Evolutionary conservation across 2,888 invertebrate genomes (phyloP).

Genomic region (Caenorhabditis japonica): DNA sequence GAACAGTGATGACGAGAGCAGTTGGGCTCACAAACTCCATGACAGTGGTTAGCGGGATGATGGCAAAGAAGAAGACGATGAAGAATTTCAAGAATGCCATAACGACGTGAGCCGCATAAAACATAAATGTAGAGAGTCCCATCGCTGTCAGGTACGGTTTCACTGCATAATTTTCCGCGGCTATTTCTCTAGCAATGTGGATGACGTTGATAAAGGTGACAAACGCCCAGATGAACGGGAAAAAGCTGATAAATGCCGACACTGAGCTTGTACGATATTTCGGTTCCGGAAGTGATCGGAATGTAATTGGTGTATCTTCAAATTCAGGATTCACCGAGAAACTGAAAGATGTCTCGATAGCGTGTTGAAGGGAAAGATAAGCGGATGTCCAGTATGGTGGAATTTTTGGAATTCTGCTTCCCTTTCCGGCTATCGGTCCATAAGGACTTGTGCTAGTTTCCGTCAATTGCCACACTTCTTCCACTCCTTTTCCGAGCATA

Average conservation of each 20-base stretch:
- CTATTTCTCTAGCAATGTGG: slow-evolving; percentile 70
- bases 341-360: slow-evolving; percentile 56
- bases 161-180: slow-evolving; percentile 70
- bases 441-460: slow-evolving; percentile 26
- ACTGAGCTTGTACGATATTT: slow-evolving; percentile 41
- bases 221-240: slow-evolving; percentile 67
- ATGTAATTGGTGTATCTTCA: slow-evolving; percentile 15
- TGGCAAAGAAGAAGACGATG: slow-evolving; percentile 61
- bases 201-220: slow-evolving; percentile 65
- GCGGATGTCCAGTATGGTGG: slow-evolving; percentile 71
- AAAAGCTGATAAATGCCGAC: slow-evolving; percentile 45
- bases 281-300: slow-evolving; percentile 56
- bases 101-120: slow-evolving; percentile 70
- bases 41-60: slow-evolving; percentile 52
- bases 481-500: slow-evolving; percentile 15
- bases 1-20: slow-evolving; percentile 52
- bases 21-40: slow-evolving; percentile 55
- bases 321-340: not conserved
- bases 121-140: slow-evolving; percentile 71
- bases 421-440: slow-evolving; percentile 20
- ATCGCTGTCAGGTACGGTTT: slow-evolving; percentile 73
- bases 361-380: slow-evolving; percentile 67
- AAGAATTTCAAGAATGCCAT: slow-evolving; percentile 67
- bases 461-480: slow-evolving; percentile 35
- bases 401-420: slow-evolving; percentile 56